Percentiles rank a stretch among this genome's conserved stretches.
Evolutionary conservation across 2,113 vertebrate species (phyloP).

Genomic region (Catharus minimus): DNA sequence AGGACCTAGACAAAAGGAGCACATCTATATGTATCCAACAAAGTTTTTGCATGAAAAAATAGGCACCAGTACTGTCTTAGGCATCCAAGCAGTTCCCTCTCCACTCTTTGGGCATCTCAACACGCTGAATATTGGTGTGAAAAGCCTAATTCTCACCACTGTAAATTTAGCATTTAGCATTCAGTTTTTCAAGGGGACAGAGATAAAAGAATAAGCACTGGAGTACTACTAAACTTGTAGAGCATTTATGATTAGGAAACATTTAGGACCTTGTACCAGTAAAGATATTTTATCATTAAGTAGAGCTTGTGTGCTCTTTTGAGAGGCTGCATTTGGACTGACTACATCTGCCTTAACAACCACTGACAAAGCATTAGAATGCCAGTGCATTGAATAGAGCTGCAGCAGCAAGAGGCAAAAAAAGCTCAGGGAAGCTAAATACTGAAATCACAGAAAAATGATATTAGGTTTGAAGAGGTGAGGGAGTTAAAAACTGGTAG

Average conservation of each 20-base stretch:
- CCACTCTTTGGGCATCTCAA: not conserved
- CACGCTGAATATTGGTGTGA: not conserved
- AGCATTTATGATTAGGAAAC: not conserved
- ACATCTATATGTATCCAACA: not conserved
- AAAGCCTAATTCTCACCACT: not conserved
- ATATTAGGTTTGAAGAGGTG: slow-evolving; percentile 13
- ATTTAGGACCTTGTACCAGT: not conserved
- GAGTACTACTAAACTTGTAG: not conserved
- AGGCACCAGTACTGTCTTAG: not conserved
- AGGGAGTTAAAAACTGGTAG: slow-evolving; percentile 18
- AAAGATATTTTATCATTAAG: slow-evolving; percentile 14
- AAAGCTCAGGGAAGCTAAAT: not conserved
- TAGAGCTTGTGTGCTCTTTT: not conserved
- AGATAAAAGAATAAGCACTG: not conserved
- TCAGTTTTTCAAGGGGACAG: not conserved
- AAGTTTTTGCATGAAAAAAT: not conserved
- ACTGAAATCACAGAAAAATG: slow-evolving; percentile 2
- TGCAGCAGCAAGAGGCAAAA: not conserved
- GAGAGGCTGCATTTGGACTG: not conserved
- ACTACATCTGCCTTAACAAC: not conserved
- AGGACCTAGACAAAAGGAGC: not conserved
- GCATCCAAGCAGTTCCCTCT: not conserved
- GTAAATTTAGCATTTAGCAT: not conserved
- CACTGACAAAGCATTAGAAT: slow-evolving; percentile 12
- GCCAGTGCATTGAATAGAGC: not conserved